phyloP scores from a whole-genome alignment of 1,140 invertebrate genomes.

The Lanistes nyassanus region DNA sequence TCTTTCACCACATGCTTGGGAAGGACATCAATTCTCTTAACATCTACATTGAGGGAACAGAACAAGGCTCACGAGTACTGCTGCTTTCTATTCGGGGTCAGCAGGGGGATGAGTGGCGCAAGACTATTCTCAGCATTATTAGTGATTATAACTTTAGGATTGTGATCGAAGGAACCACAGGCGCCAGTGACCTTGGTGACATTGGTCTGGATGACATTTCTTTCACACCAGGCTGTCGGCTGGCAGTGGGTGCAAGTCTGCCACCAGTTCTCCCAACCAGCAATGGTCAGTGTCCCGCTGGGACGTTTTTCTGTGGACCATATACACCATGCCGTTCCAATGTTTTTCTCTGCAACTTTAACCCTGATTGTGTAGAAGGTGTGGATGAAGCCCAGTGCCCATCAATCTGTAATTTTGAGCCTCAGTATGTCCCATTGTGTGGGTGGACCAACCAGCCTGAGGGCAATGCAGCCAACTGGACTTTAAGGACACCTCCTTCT shows the following conservation, averaged over 20 bases:
- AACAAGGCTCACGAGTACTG: slow-evolving; percentile 41
- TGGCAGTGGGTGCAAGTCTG: slow-evolving; percentile 36
- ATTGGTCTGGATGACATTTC: slow-evolving; percentile 80
- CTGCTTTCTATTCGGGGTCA: slow-evolving; percentile 45
- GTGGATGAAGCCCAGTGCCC: slow-evolving; percentile 52
- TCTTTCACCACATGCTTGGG: slow-evolving; percentile 61
- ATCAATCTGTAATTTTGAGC: slow-evolving; percentile 47
- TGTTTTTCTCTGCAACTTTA: slow-evolving; percentile 75
- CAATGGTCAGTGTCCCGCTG: slow-evolving; percentile 45
- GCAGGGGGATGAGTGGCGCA: slow-evolving; percentile 50
- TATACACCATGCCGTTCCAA: slow-evolving; percentile 45
- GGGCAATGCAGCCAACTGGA: slow-evolving; percentile 46
- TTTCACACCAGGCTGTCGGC: slow-evolving; percentile 57
- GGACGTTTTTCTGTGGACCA: slow-evolving; percentile 64
- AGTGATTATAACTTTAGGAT: slow-evolving; percentile 30
- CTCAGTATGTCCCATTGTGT: slow-evolving; percentile 70
- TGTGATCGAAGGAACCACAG: slow-evolving; percentile 70
- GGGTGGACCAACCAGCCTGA: slow-evolving; percentile 44
- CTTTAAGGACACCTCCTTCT: slow-evolving; percentile 35
- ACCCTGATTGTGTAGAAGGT: slow-evolving; percentile 67
- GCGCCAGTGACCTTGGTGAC: slow-evolving; percentile 76
- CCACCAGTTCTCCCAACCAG: slow-evolving; percentile 42
- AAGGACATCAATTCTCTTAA: slow-evolving; percentile 44
- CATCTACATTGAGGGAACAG: slow-evolving; percentile 31
- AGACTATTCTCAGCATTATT: slow-evolving; percentile 44